A percentile compares a stretch with the other conserved stretches of the same genome.
Conservation (phyloP, 2,113 vertebrate genomes). For the Myocastor coypus region DNA sequence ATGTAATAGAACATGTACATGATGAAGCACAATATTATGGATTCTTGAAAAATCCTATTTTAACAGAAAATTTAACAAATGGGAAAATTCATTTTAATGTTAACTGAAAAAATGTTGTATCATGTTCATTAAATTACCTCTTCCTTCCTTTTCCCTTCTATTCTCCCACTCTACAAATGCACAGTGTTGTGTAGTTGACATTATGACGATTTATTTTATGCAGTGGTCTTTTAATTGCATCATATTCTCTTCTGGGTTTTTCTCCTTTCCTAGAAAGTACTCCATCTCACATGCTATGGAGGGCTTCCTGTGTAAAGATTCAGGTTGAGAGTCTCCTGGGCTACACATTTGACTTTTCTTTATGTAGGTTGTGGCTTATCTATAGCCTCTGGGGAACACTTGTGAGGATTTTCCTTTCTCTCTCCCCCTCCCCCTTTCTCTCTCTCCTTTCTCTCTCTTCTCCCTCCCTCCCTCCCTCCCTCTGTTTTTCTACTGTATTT, state of each 20-base stretch:
- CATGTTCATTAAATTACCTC: background rate
- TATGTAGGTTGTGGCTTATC: background rate
- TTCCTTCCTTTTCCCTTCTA: background rate
- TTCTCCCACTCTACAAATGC: background rate
- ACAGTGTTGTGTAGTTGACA: background rate
- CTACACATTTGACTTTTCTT: background rate
- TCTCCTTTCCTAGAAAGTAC: background rate
- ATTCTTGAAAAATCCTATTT: slow-evolving; percentile 19
- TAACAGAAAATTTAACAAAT: slow-evolving; percentile 28
- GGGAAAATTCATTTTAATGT: slow-evolving; percentile 16
- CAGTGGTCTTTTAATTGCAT: background rate
- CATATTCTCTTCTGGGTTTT: background rate
- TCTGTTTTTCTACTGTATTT: too few species aligned
- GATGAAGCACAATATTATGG: background rate
- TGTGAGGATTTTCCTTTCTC: background rate
- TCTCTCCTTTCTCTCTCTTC: too few species aligned
- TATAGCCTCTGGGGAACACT: background rate
- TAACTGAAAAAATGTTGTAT: slow-evolving; percentile 12
- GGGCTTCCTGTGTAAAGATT: slow-evolving; percentile 2
- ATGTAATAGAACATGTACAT: background rate
- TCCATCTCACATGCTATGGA: background rate
- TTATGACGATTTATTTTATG: background rate
- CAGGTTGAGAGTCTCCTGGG: background rate
- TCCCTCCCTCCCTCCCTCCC: background rate
- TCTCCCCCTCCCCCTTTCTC: background rate